Evolutionary conservation across 2,113 vertebrate genomes (phyloP).

Genomic region (Diphyllodes magnificus): DNA sequence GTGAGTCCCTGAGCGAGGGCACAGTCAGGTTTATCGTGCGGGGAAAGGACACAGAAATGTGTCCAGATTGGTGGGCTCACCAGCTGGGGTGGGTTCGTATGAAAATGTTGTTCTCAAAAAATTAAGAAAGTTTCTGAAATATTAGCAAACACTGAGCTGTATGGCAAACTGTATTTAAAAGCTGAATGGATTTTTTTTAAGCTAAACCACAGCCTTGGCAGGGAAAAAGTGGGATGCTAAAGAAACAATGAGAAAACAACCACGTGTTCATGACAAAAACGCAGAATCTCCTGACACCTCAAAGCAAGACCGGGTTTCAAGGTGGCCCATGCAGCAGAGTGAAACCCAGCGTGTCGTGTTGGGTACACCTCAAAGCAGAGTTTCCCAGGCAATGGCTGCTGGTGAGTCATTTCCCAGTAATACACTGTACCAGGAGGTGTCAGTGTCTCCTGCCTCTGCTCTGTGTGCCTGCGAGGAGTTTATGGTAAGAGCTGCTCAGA

Average conservation of each 20-base stretch:
- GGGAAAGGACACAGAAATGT: neutral
- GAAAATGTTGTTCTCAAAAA: neutral
- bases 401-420: neutral
- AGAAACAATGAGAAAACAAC: neutral
- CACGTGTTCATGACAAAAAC: neutral
- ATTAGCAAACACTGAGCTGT: neutral
- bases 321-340: neutral
- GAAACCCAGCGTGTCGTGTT: neutral
- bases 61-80: neutral
- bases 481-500: neutral
- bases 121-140: neutral
- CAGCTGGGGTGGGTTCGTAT: rapidly evolving
- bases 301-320: neutral
- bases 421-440: neutral
- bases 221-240: neutral
- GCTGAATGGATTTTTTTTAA: neutral
- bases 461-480: rapidly evolving
- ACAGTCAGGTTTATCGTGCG: neutral
- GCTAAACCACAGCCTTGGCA: neutral
- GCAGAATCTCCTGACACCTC: neutral
- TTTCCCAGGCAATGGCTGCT: neutral
- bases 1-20: neutral
- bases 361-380: neutral
- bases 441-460: neutral
- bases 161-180: neutral